Base-by-base conservation (phyloP, 2,113 vertebrate species). In the Smithornis capensis region DNA sequence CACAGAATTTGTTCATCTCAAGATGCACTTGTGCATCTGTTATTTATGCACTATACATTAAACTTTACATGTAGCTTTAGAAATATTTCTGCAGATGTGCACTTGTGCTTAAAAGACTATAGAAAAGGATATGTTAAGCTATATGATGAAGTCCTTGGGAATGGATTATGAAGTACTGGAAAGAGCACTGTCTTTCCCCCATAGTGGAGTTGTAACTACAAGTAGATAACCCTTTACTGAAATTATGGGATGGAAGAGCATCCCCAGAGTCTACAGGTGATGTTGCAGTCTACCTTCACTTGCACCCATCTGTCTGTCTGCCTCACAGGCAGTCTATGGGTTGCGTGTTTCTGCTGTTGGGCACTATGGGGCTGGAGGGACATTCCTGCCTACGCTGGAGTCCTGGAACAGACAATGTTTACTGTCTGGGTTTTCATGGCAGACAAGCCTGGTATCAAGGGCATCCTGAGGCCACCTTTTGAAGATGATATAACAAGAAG, bases 31-130 rank as follows among this genome's bases (percentile, higher is more conserved):
- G 92, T 96, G 93, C 96, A 95, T 97, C 95, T 97, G 96, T 95
- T 96, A 97, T 97, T 97, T 97, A 97, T 96, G 92, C 92, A 97
- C 90, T 92, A 95, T 94, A 94, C 93, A 89, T 96, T 97, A 97
- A 96, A 97, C 93, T 96, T 96, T 96, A 95, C 95, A 95, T 96
- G 92, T 97, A 97, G 95, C 94, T 97, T 97, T 96, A 96, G 96
- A 96, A 95, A 96, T 97, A 96, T 96, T 95, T 96, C 96, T 95
- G 95, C 94, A 97, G 96, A 95, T 96, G 94, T 97, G 95, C 94
- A 97, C 93, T 96, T 96, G 89, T 94, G 81, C 89, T 95, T 96
- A 96, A 96, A 97, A 95, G 96, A 95, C 95, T 89, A 94, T 86
- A 94, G 95, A 97, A 96, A 95, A 96, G 78, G 84, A 42, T 83